Evolutionary conservation across 2,888 invertebrate species (phyloP), one percentile per base, ranked within the genome.

Genomic region (Crematogaster levior): DNA sequence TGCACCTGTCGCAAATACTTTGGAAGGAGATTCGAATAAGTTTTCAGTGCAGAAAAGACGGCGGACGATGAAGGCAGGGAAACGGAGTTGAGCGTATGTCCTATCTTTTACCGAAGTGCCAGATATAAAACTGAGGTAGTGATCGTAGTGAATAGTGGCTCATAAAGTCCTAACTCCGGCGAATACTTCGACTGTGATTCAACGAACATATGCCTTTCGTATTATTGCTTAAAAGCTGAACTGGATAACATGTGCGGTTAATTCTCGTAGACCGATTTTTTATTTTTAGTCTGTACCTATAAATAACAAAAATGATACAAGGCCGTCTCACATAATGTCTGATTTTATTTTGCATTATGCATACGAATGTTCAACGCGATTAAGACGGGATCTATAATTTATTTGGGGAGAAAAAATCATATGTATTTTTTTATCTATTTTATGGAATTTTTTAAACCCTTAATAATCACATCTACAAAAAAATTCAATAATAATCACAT

Each of bases 1-100:
- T 84, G 85, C 84, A 83, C 84, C 87, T 90, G 91, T 89, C 87
- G 88, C 91, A 85, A 90, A 85, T 84, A 84, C 85, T 88, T 88
- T 80, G 60, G 74, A 83, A 81, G 83, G 84, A 86, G 88, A 88
- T 86, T 90, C 88, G 86, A 88, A 87, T 88, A 91, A 90, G 88
- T 91, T 91, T 90, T 73, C 30, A 58, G 34, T 66, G 53, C 53
- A 18, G 37, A 46, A 51, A 46, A 68, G 65, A 60, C 15, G 53
- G 12, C 6, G 83, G 82, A 74, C 68, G 46, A 66, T 37, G 72
- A 66, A 5, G 43, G n/a, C 1, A 21, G 46, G 10, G 68, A 73
- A 34, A 68, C 18, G 30, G 37, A 77, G 30, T 3, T 37, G 56
- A 82, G 73, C 79, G 74, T 73, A 83, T 48, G 74, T 60, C 40